Percentiles rank a stretch among this genome's conserved stretches.
Evolutionary conservation across 2,888 invertebrate species (phyloP).

Genomic region (Glomeris marginata): DNA sequence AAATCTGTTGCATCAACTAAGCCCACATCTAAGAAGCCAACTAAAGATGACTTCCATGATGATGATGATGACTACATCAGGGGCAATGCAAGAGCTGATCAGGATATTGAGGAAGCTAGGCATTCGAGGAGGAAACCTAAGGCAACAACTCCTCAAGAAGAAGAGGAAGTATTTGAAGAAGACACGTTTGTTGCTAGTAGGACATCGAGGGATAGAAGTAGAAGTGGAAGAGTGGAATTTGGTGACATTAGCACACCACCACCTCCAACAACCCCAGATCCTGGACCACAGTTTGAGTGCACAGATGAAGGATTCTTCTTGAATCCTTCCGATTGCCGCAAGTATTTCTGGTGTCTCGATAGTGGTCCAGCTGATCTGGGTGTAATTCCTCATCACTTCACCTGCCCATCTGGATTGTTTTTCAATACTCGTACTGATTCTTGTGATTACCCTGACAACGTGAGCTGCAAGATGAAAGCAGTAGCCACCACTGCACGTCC

Average conservation of each 20-base stretch:
- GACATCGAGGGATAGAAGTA: background rate
- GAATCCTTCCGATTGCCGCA: constrained; percentile 83
- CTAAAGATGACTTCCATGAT: no score
- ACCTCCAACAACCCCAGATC: constrained; percentile 79
- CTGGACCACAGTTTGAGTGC: constrained; percentile 76
- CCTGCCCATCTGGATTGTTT: constrained; percentile 77
- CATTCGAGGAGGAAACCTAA: background rate
- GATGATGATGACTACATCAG: no score
- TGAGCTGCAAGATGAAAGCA: constrained; percentile 36
- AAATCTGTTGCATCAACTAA: background rate
- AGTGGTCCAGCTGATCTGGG: constrained; percentile 61
- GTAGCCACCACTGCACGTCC: constrained; percentile 29
- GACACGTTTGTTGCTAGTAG: background rate
- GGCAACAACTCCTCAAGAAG: constrained; percentile 3
- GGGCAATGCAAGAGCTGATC: background rate
- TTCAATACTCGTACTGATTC: constrained; percentile 85
- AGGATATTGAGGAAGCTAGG: background rate
- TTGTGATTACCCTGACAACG: constrained; percentile 81
- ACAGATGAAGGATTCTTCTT: constrained; percentile 84
- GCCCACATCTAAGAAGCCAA: constrained; percentile 1
- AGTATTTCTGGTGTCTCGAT: constrained; percentile 88
- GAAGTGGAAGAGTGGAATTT: constrained; percentile 3
- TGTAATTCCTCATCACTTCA: constrained; percentile 81
- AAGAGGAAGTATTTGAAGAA: constrained; percentile 3
- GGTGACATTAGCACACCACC: constrained; percentile 44